phyloP scores from a whole-genome alignment of 2,888 invertebrate species.

The Caenorhabditis plicata region DNA sequence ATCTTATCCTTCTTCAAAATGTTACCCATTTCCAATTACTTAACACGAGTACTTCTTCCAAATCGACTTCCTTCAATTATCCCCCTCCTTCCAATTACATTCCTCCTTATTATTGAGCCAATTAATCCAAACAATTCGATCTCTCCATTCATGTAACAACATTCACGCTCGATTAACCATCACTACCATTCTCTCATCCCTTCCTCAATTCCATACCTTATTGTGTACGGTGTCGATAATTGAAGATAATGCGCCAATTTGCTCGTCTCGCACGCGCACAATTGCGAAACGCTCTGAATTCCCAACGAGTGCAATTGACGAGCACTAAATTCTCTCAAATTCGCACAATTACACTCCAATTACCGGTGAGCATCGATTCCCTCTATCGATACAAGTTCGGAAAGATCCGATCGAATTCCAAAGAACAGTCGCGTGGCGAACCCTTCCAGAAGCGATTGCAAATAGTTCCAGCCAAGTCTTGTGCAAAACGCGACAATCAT shows the following conservation, averaged over 20 bases:
- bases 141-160: no score
- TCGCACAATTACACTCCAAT: not conserved
- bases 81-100: no score
- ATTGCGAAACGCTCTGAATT: slow-evolving; percentile 36
- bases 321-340: slow-evolving; percentile 24
- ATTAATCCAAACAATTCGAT: no score
- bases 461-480: slow-evolving; percentile 86
- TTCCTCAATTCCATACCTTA: not conserved
- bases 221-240: slow-evolving; percentile 43
- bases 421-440: slow-evolving; percentile 92
- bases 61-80: no score
- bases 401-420: slow-evolving; percentile 80
- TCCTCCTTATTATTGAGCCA: no score
- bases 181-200: not conserved
- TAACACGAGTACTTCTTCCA: no score
- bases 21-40: no score
- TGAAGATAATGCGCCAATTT: slow-evolving; percentile 36
- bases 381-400: slow-evolving; percentile 82
- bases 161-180: not conserved
- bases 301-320: slow-evolving; percentile 47
- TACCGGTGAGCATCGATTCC: slow-evolving; percentile 56
- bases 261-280: slow-evolving; percentile 17
- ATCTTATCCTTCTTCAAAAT: no score
- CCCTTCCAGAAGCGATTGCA: slow-evolving; percentile 84
- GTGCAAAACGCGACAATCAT: slow-evolving; percentile 95